A percentile compares a stretch with the other conserved stretches of the same genome.
phyloP scores from a whole-genome alignment of 2,113 vertebrate genomes.

The Meleagris gallopavo region DNA sequence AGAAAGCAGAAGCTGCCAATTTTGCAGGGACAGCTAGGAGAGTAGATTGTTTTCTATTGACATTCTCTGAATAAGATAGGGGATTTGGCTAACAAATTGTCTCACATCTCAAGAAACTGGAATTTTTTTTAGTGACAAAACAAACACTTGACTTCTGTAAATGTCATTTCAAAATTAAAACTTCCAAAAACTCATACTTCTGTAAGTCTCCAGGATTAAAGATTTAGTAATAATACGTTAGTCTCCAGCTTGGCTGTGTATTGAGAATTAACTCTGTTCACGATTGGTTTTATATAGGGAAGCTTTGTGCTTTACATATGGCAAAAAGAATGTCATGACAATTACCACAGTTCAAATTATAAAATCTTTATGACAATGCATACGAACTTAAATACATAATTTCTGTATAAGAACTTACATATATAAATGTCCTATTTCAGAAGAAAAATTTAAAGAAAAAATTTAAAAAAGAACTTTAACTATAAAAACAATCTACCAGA shows the following conservation, averaged over 20 bases:
- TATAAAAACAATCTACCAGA: not conserved
- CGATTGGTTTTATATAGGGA: not conserved
- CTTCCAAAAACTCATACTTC: not conserved
- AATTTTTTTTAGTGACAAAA: not conserved
- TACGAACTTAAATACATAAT: not conserved
- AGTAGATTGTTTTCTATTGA: not conserved
- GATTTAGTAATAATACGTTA: not conserved
- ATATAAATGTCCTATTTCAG: not conserved
- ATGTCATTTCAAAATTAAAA: not conserved
- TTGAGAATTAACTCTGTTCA: not conserved
- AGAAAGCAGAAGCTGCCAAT: not conserved
- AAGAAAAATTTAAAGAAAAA: not conserved
- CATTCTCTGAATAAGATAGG: not conserved
- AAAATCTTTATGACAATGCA: not conserved
- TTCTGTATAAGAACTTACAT: not conserved
- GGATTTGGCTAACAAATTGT: not conserved
- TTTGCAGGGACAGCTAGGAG: accelerated
- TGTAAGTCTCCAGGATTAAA: not conserved
- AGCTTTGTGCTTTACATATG: not conserved
- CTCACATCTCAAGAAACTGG: not conserved
- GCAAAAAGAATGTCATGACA: not conserved
- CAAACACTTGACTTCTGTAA: not conserved
- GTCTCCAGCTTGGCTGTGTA: not conserved
- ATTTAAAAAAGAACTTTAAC: not conserved
- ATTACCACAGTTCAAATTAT: not conserved